Evolutionary conservation across 2,888 invertebrate species (phyloP).

Genomic region (Chorisops tibialis): DNA sequence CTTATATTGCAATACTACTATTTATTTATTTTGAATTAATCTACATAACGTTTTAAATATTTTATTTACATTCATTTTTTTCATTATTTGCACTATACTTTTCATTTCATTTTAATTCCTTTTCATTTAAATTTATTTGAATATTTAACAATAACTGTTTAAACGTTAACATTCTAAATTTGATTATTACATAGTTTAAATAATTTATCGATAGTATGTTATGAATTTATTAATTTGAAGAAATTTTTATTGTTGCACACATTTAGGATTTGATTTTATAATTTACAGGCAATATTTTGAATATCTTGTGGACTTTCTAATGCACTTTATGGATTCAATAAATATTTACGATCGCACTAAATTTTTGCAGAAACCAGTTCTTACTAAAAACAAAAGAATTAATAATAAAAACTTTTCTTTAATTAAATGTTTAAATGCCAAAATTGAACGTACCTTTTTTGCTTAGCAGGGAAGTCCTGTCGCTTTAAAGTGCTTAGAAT

Average conservation of each 20-base stretch:
- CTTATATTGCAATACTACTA: too few species aligned
- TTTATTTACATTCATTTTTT: too few species aligned
- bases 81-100: too few species aligned
- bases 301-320: not conserved
- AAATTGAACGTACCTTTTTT: slow-evolving; percentile 6
- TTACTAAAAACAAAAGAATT: not conserved
- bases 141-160: too few species aligned
- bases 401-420: not conserved
- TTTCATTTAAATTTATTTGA: too few species aligned
- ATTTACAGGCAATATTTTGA: not conserved
- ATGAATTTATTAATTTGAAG: too few species aligned
- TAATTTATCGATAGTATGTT: too few species aligned
- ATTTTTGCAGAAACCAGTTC: slow-evolving; percentile 3
- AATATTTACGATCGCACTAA: not conserved
- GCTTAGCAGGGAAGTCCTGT: not conserved
- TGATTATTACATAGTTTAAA: too few species aligned
- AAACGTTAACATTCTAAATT: too few species aligned
- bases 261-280: slow-evolving; percentile 2
- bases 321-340: not conserved
- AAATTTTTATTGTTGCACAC: slow-evolving; percentile 23
- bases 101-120: too few species aligned
- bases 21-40: not conserved
- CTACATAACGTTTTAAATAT: not conserved
- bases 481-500: not conserved
- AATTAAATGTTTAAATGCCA: not conserved